phyloP scores from a whole-genome alignment of 2,797 vertebrate genomes.

The Anabas testudineus region DNA sequence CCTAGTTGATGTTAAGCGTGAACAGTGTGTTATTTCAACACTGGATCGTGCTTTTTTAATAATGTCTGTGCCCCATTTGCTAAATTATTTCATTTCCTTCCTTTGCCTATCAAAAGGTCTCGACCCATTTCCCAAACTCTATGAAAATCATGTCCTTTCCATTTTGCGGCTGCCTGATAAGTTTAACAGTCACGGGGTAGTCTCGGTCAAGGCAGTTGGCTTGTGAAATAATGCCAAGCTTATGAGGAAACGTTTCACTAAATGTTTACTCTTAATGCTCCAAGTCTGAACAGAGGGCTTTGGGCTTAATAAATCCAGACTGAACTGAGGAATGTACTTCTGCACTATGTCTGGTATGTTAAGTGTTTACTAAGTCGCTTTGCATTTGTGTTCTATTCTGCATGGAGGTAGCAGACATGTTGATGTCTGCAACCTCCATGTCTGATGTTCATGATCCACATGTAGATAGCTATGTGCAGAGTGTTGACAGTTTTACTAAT shows the following conservation, averaged over 20 bases:
- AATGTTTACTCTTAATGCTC: slow-evolving; percentile 15
- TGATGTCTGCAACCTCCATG: no score
- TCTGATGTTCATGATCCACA: no score
- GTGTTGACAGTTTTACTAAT: not conserved
- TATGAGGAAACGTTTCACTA: slow-evolving; percentile 30
- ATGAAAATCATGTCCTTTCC: slow-evolving; percentile 63
- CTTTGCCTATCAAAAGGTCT: slow-evolving; percentile 21
- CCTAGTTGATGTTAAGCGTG: slow-evolving; percentile 26
- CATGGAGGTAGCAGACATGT: not conserved
- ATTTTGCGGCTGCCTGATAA: slow-evolving; percentile 60
- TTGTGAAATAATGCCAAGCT: slow-evolving; percentile 43
- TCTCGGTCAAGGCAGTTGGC: slow-evolving; percentile 40
- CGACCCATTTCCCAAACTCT: slow-evolving; percentile 52
- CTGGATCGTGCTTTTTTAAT: slow-evolving; percentile 37
- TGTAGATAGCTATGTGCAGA: not conserved
- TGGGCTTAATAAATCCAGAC: slow-evolving; percentile 8
- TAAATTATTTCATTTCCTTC: slow-evolving; percentile 62
- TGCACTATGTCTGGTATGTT: slow-evolving; percentile 9
- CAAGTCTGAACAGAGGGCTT: slow-evolving; percentile 1
- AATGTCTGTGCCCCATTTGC: slow-evolving; percentile 36
- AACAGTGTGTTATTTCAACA: slow-evolving; percentile 41
- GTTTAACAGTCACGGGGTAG: slow-evolving; percentile 44
- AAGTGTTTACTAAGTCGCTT: slow-evolving; percentile 21
- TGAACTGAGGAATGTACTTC: slow-evolving; percentile 14
- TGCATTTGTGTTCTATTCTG: not conserved